Evolutionary conservation across 2,113 vertebrate genomes (phyloP).

Genomic region (Haemorhous mexicanus): DNA sequence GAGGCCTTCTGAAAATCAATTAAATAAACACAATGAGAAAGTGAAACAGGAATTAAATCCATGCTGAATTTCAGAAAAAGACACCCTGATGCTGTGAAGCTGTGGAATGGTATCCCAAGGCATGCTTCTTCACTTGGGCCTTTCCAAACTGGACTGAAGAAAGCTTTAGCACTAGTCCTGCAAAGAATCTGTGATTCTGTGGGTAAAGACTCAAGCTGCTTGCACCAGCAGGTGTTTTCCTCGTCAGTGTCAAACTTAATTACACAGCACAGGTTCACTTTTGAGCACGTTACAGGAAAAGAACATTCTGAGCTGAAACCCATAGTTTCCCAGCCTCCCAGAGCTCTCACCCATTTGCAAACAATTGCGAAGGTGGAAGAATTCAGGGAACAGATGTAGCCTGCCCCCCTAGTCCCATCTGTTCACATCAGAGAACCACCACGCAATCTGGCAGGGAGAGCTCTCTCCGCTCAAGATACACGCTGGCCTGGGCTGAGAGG

Average conservation of each 20-base stretch:
- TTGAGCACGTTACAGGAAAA: background rate
- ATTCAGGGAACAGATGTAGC: slow-evolving; percentile 59
- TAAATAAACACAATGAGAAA: background rate
- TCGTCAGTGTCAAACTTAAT: background rate
- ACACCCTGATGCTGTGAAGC: background rate
- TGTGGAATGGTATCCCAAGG: background rate
- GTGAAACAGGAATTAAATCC: background rate
- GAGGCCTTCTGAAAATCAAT: background rate
- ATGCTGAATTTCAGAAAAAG: background rate
- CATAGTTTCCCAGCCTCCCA: background rate
- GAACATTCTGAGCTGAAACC: slow-evolving; percentile 9
- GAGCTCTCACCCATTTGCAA: slow-evolving; percentile 54
- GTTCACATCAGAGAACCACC: slow-evolving; percentile 64
- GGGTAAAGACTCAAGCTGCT: background rate
- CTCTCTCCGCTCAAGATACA: background rate
- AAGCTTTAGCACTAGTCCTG: background rate
- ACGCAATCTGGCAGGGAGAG: slow-evolving; percentile 53
- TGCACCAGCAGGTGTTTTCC: slow-evolving; percentile 16
- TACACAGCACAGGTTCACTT: background rate
- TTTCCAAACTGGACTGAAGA: background rate
- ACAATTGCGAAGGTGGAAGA: slow-evolving; percentile 67
- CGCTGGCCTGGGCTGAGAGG: background rate
- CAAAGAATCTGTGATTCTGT: background rate
- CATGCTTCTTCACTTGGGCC: background rate
- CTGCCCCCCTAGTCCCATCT: slow-evolving; percentile 62